Base-by-base conservation (phyloP, 2,797 vertebrate genomes). In the Simalia tracyae region DNA sequence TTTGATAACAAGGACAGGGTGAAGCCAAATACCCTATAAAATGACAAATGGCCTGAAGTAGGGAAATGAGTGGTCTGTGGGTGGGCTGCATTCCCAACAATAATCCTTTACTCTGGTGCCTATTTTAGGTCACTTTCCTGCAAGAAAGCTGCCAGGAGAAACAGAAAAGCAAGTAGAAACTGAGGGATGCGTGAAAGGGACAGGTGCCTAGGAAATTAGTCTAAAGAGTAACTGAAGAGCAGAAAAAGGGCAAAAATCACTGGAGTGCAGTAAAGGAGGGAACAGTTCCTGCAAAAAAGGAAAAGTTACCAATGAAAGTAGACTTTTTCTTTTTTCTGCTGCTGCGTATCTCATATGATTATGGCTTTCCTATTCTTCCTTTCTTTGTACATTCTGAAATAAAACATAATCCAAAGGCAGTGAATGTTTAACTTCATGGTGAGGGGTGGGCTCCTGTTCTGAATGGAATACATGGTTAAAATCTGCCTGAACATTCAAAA, bases 41-140 rank as follows among this genome's bases (percentile, higher is more conserved):
- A 54, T 63, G 84, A 90, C 56, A 61, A 46, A 89, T 22, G n/a
- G 50, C 36, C 54, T 50, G 72, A 89, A 56, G 60, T n/a, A 24
- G 56, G 24, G 0, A 54, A 76, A 90, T 28, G n/a, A 81, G 28
- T 81, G 36, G 84, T n/a, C n/a, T 57, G 15, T 42, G 84, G 14
- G 14, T 14, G 50, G 31, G 54, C 84, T 2, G 31, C 76, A 54
- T 92, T 90, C 66, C 89, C 84, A 90, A n/a, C 22, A 90, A 72
- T 2, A 42, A 36, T 61, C 28, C 66, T 87, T 85, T 63, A 36
- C 92, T 63, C 24, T 22, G 7, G 15, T 61, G 76, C 84, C 66
- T 87, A 14, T 22, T 72, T 90, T 61, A 72, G 84, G 89, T 81
- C 57, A 81, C 57, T 81, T 90, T 92, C 92, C 57, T 81, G 88